phyloP scores from a whole-genome alignment of 37 sponge, comb jelly and placozoan genomes.

The Mnemiopsis leidyi region DNA sequence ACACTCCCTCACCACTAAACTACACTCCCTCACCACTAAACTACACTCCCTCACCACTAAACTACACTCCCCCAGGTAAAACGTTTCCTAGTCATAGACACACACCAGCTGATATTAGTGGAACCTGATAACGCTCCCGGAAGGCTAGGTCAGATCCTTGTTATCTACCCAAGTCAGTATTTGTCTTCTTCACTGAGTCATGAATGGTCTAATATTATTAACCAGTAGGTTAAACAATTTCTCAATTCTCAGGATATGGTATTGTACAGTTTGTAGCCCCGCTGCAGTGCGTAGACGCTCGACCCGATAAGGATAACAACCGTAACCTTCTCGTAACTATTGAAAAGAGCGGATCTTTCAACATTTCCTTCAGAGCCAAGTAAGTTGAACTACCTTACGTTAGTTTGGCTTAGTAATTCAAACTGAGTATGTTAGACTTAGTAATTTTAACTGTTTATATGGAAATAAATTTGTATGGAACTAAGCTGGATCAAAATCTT shows the following conservation, averaged over 20 bases:
- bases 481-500: too few species aligned
- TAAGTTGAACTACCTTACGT: not conserved
- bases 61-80: slow-evolving; percentile 61
- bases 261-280: slow-evolving; percentile 82
- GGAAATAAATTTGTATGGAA: too few species aligned
- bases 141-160: slow-evolving; percentile 24
- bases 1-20: too few species aligned
- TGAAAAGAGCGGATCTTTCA: slow-evolving; percentile 35
- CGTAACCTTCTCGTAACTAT: slow-evolving; percentile 19
- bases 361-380: slow-evolving; percentile 6
- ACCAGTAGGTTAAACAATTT: too few species aligned
- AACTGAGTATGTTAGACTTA: too few species aligned
- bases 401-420: too few species aligned
- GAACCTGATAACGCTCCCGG: slow-evolving; percentile 78
- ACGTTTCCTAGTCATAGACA: slow-evolving; percentile 83
- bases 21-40: too few species aligned
- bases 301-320: slow-evolving; percentile 52
- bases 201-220: too few species aligned
- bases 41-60: too few species aligned
- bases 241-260: slow-evolving; percentile 72
- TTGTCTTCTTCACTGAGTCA: too few species aligned
- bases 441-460: too few species aligned
- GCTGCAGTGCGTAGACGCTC: slow-evolving; percentile 70
- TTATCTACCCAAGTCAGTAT: too few species aligned
- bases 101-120: slow-evolving; percentile 82